phyloP scores from a whole-genome alignment of 2,888 invertebrate species.

The Eupithecia subfuscata region DNA sequence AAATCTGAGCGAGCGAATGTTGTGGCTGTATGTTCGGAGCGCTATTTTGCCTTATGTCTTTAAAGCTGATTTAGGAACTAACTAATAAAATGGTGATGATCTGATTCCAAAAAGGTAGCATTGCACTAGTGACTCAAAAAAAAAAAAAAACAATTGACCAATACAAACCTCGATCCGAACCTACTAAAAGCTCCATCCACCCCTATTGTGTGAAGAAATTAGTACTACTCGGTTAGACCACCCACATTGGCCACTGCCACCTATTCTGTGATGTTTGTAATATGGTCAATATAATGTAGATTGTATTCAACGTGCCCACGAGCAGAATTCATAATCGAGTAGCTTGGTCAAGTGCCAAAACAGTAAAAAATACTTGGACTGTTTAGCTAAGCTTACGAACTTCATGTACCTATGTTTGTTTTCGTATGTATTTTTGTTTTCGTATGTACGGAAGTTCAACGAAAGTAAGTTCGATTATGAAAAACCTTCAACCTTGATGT shows the following conservation, averaged over 20 bases:
- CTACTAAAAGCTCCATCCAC: conserved; percentile 29
- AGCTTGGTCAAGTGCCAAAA: conserved; percentile 31
- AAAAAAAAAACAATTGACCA: background rate
- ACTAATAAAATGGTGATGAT: background rate
- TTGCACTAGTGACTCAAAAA: background rate
- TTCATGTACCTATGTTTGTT: background rate
- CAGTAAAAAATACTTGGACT: conserved; percentile 18
- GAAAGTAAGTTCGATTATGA: background rate
- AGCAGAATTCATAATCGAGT: conserved; percentile 26
- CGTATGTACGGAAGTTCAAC: background rate
- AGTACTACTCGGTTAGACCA: conserved; percentile 36
- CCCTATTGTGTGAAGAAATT: conserved; percentile 37
- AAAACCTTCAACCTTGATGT: background rate
- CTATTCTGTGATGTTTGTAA: conserved; percentile 34
- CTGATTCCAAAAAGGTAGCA: background rate
- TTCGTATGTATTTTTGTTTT: background rate
- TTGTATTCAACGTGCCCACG: conserved; percentile 38
- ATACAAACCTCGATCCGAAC: background rate
- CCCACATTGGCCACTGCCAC: conserved; percentile 28
- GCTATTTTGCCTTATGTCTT: background rate
- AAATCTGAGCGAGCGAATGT: background rate
- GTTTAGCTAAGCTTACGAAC: conserved; percentile 1
- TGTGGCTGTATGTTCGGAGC: background rate
- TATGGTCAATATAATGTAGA: conserved; percentile 41
- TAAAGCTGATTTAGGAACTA: too few species aligned